Conservation (phyloP, 2,113 vertebrate genomes). For the Paedocypris sp. region DNA sequence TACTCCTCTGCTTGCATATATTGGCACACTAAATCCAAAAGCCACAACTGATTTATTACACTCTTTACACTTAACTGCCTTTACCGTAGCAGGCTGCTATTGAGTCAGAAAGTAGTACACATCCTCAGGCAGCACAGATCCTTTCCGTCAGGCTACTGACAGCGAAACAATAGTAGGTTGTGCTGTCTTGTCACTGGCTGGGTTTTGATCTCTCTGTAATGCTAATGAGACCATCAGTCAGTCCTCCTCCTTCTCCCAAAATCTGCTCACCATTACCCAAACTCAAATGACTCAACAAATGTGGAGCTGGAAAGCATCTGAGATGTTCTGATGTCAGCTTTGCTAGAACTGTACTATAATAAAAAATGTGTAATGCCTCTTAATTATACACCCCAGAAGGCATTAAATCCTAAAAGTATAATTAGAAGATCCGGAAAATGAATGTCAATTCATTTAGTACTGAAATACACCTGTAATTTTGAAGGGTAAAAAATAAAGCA, state of each 20-base stretch:
- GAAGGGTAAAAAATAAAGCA: too few relatives aligned
- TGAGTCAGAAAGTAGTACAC: background rate
- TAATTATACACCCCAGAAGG: too few relatives aligned
- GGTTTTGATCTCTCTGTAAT: conserved; percentile 33
- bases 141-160: conserved; percentile 22
- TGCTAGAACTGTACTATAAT: too few relatives aligned
- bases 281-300: background rate
- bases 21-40: too few relatives aligned
- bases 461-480: too few relatives aligned
- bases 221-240: conserved; percentile 20
- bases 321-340: background rate
- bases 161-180: conserved; percentile 16
- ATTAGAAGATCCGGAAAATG: too few relatives aligned
- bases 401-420: too few relatives aligned
- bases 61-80: too few relatives aligned
- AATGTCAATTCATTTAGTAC: too few relatives aligned
- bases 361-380: too few relatives aligned
- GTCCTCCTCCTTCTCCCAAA: background rate
- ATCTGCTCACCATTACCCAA: conserved; percentile 2
- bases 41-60: too few relatives aligned
- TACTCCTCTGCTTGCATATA: too few relatives aligned
- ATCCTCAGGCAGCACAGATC: conserved; percentile 2
- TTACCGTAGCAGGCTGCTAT: background rate
- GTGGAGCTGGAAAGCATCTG: background rate
- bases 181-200: conserved; percentile 13